Evolutionary conservation across 2,888 invertebrate genomes (phyloP), one percentile per base, ranked within the genome.

Genomic region (Notodonta ziczac): DNA sequence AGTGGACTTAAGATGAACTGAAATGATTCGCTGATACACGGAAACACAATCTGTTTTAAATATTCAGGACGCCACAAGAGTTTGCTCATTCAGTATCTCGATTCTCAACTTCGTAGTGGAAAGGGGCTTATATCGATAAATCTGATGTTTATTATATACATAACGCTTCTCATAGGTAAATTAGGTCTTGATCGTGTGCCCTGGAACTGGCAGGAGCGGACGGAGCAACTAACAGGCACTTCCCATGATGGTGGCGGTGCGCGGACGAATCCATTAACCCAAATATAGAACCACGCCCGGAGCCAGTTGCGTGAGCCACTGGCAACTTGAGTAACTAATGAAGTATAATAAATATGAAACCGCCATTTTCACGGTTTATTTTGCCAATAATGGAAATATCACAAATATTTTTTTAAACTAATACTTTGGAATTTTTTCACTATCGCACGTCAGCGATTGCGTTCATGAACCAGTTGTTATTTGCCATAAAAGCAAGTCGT

Each of bases 231-330:
- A 91, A 90, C 91, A 87, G 90, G 89, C 90, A 93, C 93, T 91
- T 93, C 93, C 93, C 85, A 90, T 90, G 83, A 77, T 84, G 83
- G 82, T 82, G 78, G 80, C 87, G 80, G 82, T 78, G 85, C 82
- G 87, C 91, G 93, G 93, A 93, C 91, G 92, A 90, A 91, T 90
- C 93, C 87, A 93, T 93, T 93, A 92, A 93, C 93, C 93, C 91
- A 93, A 91, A 93, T 93, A 91, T 90, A 93, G 89, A 86, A 89
- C 91, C 92, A 82, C 91, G 86, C 91, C 91, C 89, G 87, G 83
- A 81, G 79, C 70, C 66, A 77, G 83, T 86, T 81, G 84, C 88
- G 83, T 83, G 84, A 79, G 80, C 74, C 78, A 77, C 80, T 81
- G 77, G 77, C 73, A 63, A 70, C 65, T 61, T 44, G 56, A 55